Base-by-base conservation (phyloP, 2,113 vertebrate genomes). In the Corythornis madagascariensis region DNA sequence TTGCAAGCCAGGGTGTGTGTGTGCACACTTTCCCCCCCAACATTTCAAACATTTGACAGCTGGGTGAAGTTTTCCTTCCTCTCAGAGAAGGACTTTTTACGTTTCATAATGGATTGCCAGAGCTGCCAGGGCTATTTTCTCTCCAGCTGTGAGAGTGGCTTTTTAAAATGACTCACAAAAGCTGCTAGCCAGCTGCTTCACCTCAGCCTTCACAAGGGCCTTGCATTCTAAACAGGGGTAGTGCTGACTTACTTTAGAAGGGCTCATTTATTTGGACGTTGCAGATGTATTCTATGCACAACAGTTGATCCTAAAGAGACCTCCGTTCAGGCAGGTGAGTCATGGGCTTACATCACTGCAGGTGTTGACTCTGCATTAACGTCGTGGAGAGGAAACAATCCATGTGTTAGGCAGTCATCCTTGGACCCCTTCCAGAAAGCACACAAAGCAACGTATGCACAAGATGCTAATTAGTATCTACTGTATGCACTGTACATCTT, bases 121-220 rank as follows among this genome's bases (percentile, higher is more conserved):
- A 85, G 94, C 96, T 97, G 93, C 96, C 93, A 94, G 96, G 94
- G 96, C 96, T 96, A 93, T 93, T 95, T 94, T 97, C 95, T 94
- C 97, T 98, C 97, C 98, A 98, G 98, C 98, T 98, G 97, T 97
- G 98, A 97, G 89, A 90, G 97, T 94, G 96, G 95, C 96, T 93
- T 96, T 97, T 96, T 95, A 97, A 93, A 95, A 94, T 83, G 97
- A 92, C 96, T 94, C 47, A 88, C 96, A 95, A 96, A 96, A 97
- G 97, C 97, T 96, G 97, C 95, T 93, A 97, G 95, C 96, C 97
- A 97, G 97, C 98, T 98, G 97, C 96, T 96, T 92, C 95, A 94
- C 96, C 97, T 96, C 95, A 95, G 96, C 97, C 93, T 94, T 93
- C 93, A 92, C 95, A 81, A 97, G 82, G 92, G 95, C 95, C 75